These are phyloP conservation scores for Rhagonycha lutea DNA, from an alignment of 2,888 invertebrate genomes.

Conservation along the genomic window DNA sequence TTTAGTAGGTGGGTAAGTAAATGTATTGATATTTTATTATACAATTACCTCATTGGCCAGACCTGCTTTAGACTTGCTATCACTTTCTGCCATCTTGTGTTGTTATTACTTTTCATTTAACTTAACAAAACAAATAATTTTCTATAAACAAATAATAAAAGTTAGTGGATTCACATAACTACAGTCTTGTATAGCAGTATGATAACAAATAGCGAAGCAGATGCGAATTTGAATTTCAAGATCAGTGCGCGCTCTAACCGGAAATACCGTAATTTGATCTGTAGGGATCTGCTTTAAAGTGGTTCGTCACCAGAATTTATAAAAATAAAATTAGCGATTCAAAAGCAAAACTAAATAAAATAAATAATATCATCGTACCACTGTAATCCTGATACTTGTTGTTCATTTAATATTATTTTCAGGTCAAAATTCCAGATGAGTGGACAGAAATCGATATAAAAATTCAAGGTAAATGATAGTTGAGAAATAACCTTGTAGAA, in stretches of 20 bases:
- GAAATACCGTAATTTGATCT: background rate
- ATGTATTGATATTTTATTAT: slow-evolving; percentile 17
- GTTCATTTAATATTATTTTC: background rate
- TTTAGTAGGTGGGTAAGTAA: slow-evolving; percentile 6
- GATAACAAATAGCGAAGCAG: background rate
- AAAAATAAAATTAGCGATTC: background rate
- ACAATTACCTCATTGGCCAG: slow-evolving; percentile 23
- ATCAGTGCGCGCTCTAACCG: background rate
- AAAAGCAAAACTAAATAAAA: background rate
- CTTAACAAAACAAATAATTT: slow-evolving; percentile 18
- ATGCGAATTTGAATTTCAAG: background rate
- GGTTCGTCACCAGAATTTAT: background rate
- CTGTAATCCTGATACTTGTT: background rate
- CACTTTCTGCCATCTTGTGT: slow-evolving; percentile 25
- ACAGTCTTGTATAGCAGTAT: background rate
- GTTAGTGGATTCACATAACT: background rate
- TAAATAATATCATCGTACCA: background rate
- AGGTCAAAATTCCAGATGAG: background rate
- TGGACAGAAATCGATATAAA: background rate
- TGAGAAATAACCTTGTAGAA: background rate
- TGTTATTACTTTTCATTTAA: slow-evolving; percentile 7
- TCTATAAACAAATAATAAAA: background rate
- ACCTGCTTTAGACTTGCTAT: slow-evolving; percentile 17
- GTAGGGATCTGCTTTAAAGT: background rate
- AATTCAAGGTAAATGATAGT: background rate